Evolutionary conservation across 2,797 vertebrate genomes (phyloP).

Genomic region (Anisognathus igniventris): DNA sequence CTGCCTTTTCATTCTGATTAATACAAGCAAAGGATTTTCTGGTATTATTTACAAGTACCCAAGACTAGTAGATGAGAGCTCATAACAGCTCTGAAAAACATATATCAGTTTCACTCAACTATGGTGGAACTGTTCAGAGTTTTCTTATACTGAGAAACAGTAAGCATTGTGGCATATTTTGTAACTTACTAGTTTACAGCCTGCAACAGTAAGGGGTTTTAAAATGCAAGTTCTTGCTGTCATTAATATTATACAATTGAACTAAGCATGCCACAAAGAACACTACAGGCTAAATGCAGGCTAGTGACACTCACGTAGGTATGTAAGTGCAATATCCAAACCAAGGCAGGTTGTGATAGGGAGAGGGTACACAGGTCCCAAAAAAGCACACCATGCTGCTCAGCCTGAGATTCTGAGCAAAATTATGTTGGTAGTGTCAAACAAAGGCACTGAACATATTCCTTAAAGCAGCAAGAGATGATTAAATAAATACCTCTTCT

Average conservation of each 20-base stretch:
- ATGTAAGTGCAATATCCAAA: neutral
- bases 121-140: neutral
- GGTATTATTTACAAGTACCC: neutral
- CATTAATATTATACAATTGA: neutral
- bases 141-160: neutral
- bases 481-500: neutral
- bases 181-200: neutral
- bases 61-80: neutral
- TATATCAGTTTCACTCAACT: neutral
- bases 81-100: neutral
- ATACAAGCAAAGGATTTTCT: neutral
- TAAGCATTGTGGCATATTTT: neutral
- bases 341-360: neutral
- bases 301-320: neutral
- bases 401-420: neutral
- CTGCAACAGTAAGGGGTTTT: neutral
- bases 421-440: neutral
- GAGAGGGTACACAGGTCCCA: neutral
- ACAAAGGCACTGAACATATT: neutral
- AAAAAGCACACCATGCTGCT: neutral
- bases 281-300: neutral
- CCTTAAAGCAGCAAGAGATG: neutral
- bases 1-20: neutral
- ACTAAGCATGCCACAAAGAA: neutral
- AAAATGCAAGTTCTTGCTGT: neutral